Base-by-base conservation (phyloP, 2,888 invertebrate species). In the Pseudolycoriella hygida region DNA sequence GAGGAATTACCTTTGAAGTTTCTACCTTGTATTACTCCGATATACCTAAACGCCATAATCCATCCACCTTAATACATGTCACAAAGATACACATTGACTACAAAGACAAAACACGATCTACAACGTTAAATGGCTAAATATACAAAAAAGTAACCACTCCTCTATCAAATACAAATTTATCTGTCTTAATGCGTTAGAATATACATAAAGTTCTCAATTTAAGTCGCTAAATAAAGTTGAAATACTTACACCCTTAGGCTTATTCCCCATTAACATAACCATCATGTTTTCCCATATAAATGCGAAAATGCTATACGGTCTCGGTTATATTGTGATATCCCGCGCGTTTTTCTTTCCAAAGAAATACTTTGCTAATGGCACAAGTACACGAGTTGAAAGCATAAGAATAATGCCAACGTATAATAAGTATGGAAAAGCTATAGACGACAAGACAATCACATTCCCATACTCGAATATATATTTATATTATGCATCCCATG, bases 151-250 rank as follows among this genome's bases (percentile, higher is more conserved):
- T 14, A 34, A 34, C 34, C 34, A 17, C 39, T 39, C 17, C 39
- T 39, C 14, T 17, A 39, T 39, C 17, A 39, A 39, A 39, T 39
- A 39, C 17, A 39, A 39, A 39, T 39, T 39, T 39, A 39, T 39
- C 39, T 39, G 17, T 17, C 17, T 39, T 39, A 39, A 39, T 39
- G 39, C 39, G 39, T 39, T 39, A 39, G 17, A 17, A 39, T 39
- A 39, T 39, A 39, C 39, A 39, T 39, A 39, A 39, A 39, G 17
- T 39, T 39, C 39, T 39, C 39, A 39, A 39, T 39, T 39, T 39
- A 39, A 39, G 39, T 39, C 39, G 39, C 39, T 39, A 39, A 39
- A 39, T 39, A 39, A 39, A 39, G 39, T 39, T 39, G 39, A 39
- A 39, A 39, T 39, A 39, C 39, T 39, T 39, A 17, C 39, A 39